Conservation (phyloP, 2,888 invertebrate species). For the Lasius platythorax region DNA sequence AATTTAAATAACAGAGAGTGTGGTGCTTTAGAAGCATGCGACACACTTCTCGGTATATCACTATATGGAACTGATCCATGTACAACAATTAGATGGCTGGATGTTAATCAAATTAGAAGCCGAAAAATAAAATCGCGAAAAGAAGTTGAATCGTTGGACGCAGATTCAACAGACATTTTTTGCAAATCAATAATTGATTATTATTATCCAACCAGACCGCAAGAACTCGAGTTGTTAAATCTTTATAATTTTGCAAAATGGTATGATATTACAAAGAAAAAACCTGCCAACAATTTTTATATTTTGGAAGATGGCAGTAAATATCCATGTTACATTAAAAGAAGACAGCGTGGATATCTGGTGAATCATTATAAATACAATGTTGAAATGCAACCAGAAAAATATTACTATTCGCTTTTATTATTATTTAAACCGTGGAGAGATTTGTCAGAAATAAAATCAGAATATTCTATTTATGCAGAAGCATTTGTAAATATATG, state of each 20-base stretch:
- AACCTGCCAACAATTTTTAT: not conserved
- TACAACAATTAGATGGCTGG: no score
- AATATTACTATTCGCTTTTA: not conserved
- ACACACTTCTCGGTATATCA: no score
- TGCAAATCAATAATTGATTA: not conserved
- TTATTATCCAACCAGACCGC: not conserved
- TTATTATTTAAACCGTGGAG: not conserved
- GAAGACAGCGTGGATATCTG: not conserved
- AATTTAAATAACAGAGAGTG: no score
- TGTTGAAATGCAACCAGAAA: not conserved
- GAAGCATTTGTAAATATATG: not conserved
- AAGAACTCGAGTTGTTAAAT: not conserved
- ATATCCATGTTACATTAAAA: not conserved
- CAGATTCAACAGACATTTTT: no score
- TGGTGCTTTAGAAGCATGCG: no score
- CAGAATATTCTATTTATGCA: not conserved
- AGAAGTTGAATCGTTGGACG: no score
- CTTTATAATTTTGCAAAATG: conserved; percentile 8
- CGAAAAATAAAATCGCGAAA: no score
- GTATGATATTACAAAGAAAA: not conserved
- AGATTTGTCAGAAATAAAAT: not conserved
- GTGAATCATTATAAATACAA: no score
- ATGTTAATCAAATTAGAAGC: no score
- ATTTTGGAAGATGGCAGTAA: not conserved
- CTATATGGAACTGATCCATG: no score